phyloP scores from a whole-genome alignment of 2,888 invertebrate species.

The Andrena camellia region DNA sequence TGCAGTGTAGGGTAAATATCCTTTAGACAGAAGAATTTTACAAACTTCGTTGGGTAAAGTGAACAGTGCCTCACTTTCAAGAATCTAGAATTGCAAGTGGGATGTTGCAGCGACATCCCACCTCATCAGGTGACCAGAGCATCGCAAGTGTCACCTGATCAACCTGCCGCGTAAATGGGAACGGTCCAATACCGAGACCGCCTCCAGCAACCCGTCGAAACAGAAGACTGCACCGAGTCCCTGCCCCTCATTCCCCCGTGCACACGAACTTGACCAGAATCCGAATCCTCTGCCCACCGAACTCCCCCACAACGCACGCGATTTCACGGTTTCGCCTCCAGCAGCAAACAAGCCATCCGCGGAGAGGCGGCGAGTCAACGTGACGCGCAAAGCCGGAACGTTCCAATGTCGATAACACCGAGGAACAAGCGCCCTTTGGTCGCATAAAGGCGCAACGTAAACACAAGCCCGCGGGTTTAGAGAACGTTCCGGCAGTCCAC shows the following conservation, averaged over 20 bases:
- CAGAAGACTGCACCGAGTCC: not conserved
- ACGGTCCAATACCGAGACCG: conserved; percentile 4
- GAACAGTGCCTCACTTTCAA: no score
- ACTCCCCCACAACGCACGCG: no score
- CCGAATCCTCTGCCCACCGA: no score
- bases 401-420: not conserved
- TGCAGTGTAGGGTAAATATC: no score
- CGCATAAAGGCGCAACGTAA: no score
- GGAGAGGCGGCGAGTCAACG: not conserved
- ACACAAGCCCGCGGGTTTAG: not conserved
- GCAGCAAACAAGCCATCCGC: not conserved
- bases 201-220: not conserved
- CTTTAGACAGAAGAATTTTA: no score
- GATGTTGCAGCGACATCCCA: no score
- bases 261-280: no score
- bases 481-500: not conserved
- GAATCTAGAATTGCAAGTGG: no score
- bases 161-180: not conserved
- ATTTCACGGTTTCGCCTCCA: not conserved
- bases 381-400: not conserved
- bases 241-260: not conserved
- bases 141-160: not conserved
- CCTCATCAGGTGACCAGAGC: no score
- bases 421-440: not conserved
- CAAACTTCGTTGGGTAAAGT: no score